These are phyloP conservation scores for Sialis lutaria DNA, from an alignment of 2,888 invertebrate genomes.

Conservation along the genomic window DNA sequence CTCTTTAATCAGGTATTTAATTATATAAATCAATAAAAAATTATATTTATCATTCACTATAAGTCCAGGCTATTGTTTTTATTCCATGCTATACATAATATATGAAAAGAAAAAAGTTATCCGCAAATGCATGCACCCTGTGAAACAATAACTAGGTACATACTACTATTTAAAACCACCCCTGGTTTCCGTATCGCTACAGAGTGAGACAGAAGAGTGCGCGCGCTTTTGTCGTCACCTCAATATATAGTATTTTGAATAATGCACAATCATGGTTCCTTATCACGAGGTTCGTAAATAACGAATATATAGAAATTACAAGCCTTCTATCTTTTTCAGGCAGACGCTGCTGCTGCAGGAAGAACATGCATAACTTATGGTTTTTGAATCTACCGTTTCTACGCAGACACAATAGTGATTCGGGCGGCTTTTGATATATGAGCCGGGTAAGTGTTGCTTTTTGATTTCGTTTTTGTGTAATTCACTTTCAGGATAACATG, in stretches of 20 bases:
- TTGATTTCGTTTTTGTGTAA: no score
- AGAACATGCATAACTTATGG: no score
- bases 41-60: neutral
- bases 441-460: no score
- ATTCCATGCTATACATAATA: neutral
- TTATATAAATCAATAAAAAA: no score
- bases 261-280: slow-evolving; percentile 9
- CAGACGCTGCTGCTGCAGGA: neutral
- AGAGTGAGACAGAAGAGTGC: slow-evolving; percentile 13
- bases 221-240: slow-evolving; percentile 1
- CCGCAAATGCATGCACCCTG: neutral
- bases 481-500: no score
- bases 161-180: neutral
- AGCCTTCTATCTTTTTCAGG: slow-evolving; percentile 15
- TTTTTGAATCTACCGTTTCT: no score
- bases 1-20: no score
- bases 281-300: slow-evolving; percentile 25
- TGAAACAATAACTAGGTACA: neutral
- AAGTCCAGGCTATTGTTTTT: neutral
- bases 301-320: slow-evolving; percentile 25
- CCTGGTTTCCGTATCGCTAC: slow-evolving; percentile 15
- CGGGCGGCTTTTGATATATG: no score
- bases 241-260: slow-evolving; percentile 2
- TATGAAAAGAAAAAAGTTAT: neutral
- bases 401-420: no score